phyloP scores from a whole-genome alignment of 2,888 invertebrate genomes.

The Mimas tiliae region DNA sequence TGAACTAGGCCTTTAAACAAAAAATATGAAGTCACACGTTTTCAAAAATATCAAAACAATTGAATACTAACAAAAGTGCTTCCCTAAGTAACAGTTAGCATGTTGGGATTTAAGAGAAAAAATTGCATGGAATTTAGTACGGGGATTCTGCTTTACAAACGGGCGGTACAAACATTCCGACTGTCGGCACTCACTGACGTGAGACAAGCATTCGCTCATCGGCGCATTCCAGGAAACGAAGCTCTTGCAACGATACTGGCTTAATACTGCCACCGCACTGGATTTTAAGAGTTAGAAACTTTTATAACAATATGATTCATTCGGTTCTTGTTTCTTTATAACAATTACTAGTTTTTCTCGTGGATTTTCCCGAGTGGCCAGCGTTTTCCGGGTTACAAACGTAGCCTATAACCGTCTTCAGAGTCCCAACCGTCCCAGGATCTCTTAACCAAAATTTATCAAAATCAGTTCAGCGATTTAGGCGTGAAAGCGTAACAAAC shows the following conservation, averaged over 20 bases:
- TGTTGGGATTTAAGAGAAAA: slow-evolving; percentile 27
- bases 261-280: neutral
- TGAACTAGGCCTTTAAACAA: too few relatives aligned
- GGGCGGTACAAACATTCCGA: slow-evolving; percentile 48
- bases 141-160: slow-evolving; percentile 36
- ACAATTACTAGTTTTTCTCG: too few relatives aligned
- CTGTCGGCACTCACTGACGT: slow-evolving; percentile 51
- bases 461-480: too few relatives aligned
- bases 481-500: too few relatives aligned
- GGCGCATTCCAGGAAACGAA: slow-evolving; percentile 41
- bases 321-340: neutral
- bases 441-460: too few relatives aligned
- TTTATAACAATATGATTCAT: neutral
- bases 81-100: neutral
- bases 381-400: too few relatives aligned
- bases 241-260: neutral
- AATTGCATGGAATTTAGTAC: slow-evolving; percentile 33
- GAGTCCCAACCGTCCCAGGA: too few relatives aligned
- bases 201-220: slow-evolving; percentile 41
- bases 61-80: neutral
- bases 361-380: too few relatives aligned
- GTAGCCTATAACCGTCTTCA: too few relatives aligned
- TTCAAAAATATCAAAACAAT: neutral
- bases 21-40: too few relatives aligned
- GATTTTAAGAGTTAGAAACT: neutral